Evolutionary conservation across 2,797 vertebrate genomes (phyloP).

Genomic region (Pachyuromys duprasi): DNA sequence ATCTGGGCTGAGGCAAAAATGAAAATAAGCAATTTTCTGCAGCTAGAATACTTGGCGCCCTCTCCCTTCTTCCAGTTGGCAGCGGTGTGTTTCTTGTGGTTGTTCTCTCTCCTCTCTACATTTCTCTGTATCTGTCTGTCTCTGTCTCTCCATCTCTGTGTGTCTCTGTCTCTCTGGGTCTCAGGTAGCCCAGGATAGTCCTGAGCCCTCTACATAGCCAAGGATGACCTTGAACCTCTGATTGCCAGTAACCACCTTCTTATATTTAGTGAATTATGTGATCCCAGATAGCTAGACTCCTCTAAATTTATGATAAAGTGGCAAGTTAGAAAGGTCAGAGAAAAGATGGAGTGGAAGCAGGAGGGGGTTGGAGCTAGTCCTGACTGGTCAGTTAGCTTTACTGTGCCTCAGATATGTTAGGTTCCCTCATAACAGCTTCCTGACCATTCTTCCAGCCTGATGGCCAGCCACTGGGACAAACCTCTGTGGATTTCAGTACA

Average conservation of each 20-base stretch:
- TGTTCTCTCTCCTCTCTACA: not conserved
- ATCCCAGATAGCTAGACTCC: not conserved
- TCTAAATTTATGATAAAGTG: not conserved
- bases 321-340: not conserved
- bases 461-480: not conserved
- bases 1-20: constrained; percentile 42
- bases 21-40: constrained; percentile 54
- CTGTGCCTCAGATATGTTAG: not conserved
- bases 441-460: not conserved
- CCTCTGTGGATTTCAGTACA: not conserved
- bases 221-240: not conserved
- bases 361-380: too few relatives aligned
- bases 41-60: not conserved
- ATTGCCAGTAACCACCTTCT: not conserved
- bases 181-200: not conserved
- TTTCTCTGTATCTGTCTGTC: not conserved
- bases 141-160: too few relatives aligned
- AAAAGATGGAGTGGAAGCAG: not conserved
- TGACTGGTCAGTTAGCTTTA: not conserved
- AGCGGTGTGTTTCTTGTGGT: accelerated
- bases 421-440: not conserved
- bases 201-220: not conserved
- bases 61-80: not conserved
- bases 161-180: not conserved
- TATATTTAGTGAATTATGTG: not conserved